Conservation (phyloP, 1,140 invertebrate species). For the Drosophila kepulauana region DNA sequence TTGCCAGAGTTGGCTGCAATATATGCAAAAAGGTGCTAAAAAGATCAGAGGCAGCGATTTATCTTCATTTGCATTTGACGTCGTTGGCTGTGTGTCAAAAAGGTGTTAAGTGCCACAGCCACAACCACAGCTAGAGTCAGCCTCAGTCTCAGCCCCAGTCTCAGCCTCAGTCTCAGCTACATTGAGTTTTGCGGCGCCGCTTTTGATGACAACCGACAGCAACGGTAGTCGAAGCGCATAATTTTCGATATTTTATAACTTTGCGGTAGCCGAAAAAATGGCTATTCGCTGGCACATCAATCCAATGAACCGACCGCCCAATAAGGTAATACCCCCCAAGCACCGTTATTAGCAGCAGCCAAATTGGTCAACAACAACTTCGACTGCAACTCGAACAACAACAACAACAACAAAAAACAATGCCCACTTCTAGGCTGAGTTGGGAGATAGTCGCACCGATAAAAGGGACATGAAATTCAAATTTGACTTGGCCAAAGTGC, state of each 20-base stretch:
- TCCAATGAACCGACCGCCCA: constrained; percentile 65
- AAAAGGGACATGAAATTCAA: constrained; percentile 85
- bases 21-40: constrained; percentile 83
- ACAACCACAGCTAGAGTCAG: constrained; percentile 24
- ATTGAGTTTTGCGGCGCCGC: constrained; percentile 58
- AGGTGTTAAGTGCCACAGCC: constrained; percentile 78
- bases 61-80: constrained; percentile 84
- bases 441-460: constrained; percentile 78
- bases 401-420: constrained; percentile 28
- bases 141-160: constrained; percentile 14
- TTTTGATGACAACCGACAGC: constrained; percentile 71
- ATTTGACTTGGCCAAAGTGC: constrained; percentile 68
- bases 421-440: constrained; percentile 58
- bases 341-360: constrained; percentile 74
- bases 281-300: constrained; percentile 72
- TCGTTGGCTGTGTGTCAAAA: constrained; percentile 81
- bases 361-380: constrained; percentile 63
- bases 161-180: constrained; percentile 16
- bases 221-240: constrained; percentile 75
- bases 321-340: constrained; percentile 68
- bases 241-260: constrained; percentile 82
- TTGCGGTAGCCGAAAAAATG: constrained; percentile 56
- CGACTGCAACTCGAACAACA: constrained; percentile 19
- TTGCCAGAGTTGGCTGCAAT: constrained; percentile 44
- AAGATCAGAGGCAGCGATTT: constrained; percentile 83